Evolutionary conservation across 2,888 invertebrate species (phyloP), one percentile per base, ranked within the genome.

Genomic region (Cancer borealis): DNA sequence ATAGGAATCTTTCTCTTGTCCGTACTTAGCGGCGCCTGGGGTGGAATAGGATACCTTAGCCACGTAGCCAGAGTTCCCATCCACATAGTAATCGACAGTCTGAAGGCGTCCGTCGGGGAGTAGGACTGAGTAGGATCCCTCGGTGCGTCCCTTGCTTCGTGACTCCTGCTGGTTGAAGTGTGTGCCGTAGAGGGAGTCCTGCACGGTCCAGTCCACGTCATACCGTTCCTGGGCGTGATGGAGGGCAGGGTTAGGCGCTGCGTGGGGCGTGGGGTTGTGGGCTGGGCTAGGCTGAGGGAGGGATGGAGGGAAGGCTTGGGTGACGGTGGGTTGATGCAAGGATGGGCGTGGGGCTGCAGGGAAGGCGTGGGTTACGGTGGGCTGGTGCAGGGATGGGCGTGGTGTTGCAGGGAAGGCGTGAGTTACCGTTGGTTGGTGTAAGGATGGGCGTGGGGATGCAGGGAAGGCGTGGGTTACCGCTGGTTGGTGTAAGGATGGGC

Each of bases 91-190:
- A 12, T 26, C 30, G 79, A 79, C 79, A 30, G 79, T 79, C 30
- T 79, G 79, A 6, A 79, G 30, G 30, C 79, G 79, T 17, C 79
- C 79, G 79, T 79, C 79, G 8, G 79, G 79, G 12, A 79, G 79
- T 30, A 79, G 30, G 21, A 79, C 79, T 0, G 79, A 79, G 30
- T 79, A 79, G 79, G 79, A 79, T 3, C 79, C 79, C 30, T 21
- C 1, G 10, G 79, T 79, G 30, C 3, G 8, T 26, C 79, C 79
- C 4, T 79, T 30, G 1, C 79, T 17, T 30, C 79, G 6, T 0
- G 79, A 21, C 30, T 79, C 79, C 26, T 79, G 30, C 79, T 79
- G 79, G 79, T 79, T 79, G 79, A 79, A 79, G 79, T 79, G 79
- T 10, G 79, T 79, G 30, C 79, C 79, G 79, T 79, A 30, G 30